Evolutionary conservation across 2,797 vertebrate genomes (phyloP), one percentile per base, ranked within the genome.

Genomic region (Oreochromis mossambicus): DNA sequence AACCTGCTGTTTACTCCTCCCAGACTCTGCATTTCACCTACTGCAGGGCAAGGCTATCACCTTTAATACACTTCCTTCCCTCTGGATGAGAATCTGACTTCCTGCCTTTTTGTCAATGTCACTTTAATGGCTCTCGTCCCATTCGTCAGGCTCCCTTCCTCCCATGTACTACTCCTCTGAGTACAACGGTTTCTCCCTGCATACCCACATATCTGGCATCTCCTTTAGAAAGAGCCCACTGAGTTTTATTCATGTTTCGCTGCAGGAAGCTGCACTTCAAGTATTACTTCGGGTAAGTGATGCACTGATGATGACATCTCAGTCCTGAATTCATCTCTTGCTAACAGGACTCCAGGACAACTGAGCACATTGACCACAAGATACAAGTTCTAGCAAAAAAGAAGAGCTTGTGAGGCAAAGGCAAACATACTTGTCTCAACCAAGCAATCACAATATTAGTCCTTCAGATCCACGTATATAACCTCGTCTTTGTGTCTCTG

Each of bases 51-150:
- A 79, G 21, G 86, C 90, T 86, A 87, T 92, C 87, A 84, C 73
- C 81, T 87, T 82, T 78, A 86, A 94, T 84, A 83, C 54, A 51
- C 77, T 81, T 84, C 81, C 61, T 86, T 87, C 46, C 85, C 86
- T 81, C 84, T 78, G 83, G 89, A 89, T 88, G 92, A 93, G 90
- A 83, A 93, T 91, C 90, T 82, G 75, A 92, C 91, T 91, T 92
- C 90, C 91, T 87, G 82, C 81, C 86, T 89, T 91, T 95, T 87
- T 89, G 86, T 94, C 93, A 94, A 36, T 90, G 92, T 93, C 92
- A 91, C 83, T 87, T 79, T 83, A 88, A 92, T 87, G 87, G 86
- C 79, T 81, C 87, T 38, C 4, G 2, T 82, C 84, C 85, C 86
- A 92, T 94, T 93, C 79, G 86, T 94, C 92, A 92, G 79, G 8